Conservation (phyloP, 2,888 invertebrate species). For the Allophyes oxyacanthae region DNA sequence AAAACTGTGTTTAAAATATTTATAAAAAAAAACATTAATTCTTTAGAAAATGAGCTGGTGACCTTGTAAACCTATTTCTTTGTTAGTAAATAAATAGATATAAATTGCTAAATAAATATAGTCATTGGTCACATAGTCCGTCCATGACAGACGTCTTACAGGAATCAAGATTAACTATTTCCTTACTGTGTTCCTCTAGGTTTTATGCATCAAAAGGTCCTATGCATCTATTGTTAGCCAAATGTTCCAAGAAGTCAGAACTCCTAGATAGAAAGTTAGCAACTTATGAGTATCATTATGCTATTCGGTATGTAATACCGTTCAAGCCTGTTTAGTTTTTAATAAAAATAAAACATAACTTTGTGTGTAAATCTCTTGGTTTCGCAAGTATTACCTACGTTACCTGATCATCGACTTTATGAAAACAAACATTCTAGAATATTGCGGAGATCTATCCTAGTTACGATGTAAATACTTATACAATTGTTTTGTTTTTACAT, state of each 20-base stretch:
- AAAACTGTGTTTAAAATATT: too few species aligned
- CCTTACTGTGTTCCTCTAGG: conserved; percentile 3
- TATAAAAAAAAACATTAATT: too few species aligned
- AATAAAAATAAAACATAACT: conserved; percentile 22
- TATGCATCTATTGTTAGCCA: background rate
- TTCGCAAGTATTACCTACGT: conserved; percentile 28
- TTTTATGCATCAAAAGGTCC: conserved; percentile 1
- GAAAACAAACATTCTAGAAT: conserved; percentile 36
- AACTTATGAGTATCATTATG: conserved; percentile 3
- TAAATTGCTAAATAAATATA: background rate
- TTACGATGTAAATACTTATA: conserved; percentile 33
- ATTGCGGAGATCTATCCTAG: conserved; percentile 1
- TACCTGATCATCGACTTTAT: conserved; percentile 16
- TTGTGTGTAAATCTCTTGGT: conserved; percentile 26
- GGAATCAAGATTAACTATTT: conserved; percentile 19
- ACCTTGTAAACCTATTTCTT: too few species aligned
- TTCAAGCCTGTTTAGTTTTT: conserved; percentile 22
- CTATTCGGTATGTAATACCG: conserved; percentile 4
- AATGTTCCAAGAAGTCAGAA: background rate
- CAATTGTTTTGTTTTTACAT: too few species aligned
- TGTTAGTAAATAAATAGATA: too few species aligned
- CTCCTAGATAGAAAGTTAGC: background rate
- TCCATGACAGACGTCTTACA: conserved; percentile 12
- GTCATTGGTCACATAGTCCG: conserved; percentile 16
- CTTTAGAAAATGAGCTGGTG: too few species aligned